Conservation (phyloP, 1,140 invertebrate genomes). For the Heliconius eleuchia region DNA sequence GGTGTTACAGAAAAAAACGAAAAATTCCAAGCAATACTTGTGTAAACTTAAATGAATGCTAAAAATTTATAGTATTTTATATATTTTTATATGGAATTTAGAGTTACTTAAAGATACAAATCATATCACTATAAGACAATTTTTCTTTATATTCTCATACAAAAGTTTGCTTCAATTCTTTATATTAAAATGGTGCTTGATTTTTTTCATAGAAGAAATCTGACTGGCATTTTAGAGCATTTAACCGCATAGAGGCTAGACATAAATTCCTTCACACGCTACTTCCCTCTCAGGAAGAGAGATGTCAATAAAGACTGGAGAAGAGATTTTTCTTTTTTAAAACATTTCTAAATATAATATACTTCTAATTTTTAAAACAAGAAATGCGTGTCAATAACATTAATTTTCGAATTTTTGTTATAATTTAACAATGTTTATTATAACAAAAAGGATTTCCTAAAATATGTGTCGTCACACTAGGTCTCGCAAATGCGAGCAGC, state of each 20-base stretch:
- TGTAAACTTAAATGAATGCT: slow-evolving; percentile 1
- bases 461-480: no score
- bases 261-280: no score
- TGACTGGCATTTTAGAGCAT: slow-evolving; percentile 74
- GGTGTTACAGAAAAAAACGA: slow-evolving; percentile 14
- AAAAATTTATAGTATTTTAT: slow-evolving; percentile 1
- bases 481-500: no score
- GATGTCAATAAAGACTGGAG: no score
- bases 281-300: no score
- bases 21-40: slow-evolving; percentile 12
- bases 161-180: slow-evolving; percentile 11
- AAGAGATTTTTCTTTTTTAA: no score
- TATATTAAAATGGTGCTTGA: slow-evolving; percentile 63
- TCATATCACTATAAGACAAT: slow-evolving; percentile 32
- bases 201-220: slow-evolving; percentile 42
- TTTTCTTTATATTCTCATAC: slow-evolving; percentile 27
- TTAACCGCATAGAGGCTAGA: slow-evolving; percentile 51
- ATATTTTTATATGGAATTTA: slow-evolving; percentile 37
- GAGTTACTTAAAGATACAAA: slow-evolving; percentile 20
- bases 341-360: no score
- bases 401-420: no score
- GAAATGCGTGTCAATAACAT: no score
- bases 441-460: no score
- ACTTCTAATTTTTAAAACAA: no score
- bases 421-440: no score